phyloP scores from a whole-genome alignment of 2,888 invertebrate genomes.

The Electrophaes corylata region DNA sequence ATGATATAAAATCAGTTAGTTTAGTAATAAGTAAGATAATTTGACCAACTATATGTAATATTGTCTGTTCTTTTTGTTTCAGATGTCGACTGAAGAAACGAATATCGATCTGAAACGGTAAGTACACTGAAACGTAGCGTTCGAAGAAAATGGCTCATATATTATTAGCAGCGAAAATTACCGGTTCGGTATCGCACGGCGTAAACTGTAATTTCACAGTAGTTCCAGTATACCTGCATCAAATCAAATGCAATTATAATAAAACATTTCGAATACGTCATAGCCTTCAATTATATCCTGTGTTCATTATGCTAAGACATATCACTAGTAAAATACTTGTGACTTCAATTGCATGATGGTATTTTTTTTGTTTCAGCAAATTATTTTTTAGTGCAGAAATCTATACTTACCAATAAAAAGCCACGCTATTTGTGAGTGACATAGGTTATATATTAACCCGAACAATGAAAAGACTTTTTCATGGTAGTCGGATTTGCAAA shows the following conservation, averaged over 20 bases:
- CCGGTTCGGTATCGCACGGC: conserved; percentile 25
- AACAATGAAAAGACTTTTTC: no score
- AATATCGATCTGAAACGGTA: conserved; percentile 49
- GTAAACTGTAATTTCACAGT: conserved; percentile 30
- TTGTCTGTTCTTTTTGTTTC: conserved; percentile 47
- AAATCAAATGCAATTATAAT: conserved; percentile 26
- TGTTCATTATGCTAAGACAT: background rate
- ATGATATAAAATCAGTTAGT: no score
- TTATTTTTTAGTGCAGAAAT: background rate
- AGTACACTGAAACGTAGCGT: conserved; percentile 34
- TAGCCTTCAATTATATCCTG: background rate
- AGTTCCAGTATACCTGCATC: conserved; percentile 15
- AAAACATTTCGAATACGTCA: background rate
- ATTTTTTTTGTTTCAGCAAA: background rate
- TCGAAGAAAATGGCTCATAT: conserved; percentile 36
- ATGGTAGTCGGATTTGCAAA: no score
- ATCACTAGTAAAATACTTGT: background rate
- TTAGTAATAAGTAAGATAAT: no score
- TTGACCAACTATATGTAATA: background rate
- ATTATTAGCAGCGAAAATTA: conserved; percentile 34
- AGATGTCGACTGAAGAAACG: conserved; percentile 57
- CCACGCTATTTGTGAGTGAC: no score
- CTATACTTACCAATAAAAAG: no score
- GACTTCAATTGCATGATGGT: background rate
- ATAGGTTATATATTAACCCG: no score